phyloP scores from a whole-genome alignment of 2,888 invertebrate species.

The Masnerella sp. region DNA sequence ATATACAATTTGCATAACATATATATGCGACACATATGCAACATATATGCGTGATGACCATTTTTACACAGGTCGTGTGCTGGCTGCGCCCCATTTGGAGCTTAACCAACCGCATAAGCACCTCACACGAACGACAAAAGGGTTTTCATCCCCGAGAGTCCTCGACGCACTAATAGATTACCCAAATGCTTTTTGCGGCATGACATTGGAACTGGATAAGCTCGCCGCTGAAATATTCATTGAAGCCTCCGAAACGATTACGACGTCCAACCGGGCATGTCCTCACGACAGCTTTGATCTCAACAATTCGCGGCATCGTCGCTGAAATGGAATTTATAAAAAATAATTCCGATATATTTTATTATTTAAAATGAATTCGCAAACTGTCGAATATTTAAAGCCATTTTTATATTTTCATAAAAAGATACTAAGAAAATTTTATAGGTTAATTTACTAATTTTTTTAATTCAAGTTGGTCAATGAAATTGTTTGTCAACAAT shows the following conservation, averaged over 20 bases:
- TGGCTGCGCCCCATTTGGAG: slow-evolving; percentile 64
- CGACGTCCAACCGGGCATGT: slow-evolving; percentile 66
- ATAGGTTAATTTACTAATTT: too few species aligned
- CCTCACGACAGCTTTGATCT: slow-evolving; percentile 67
- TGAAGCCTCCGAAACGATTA: slow-evolving; percentile 63
- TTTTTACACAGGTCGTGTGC: too few species aligned
- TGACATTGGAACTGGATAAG: slow-evolving; percentile 64
- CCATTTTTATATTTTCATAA: too few species aligned
- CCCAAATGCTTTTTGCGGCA: slow-evolving; percentile 73
- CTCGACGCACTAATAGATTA: slow-evolving; percentile 71
- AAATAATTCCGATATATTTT: too few species aligned
- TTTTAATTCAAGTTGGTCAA: too few species aligned
- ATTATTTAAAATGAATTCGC: too few species aligned
- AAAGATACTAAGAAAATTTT: too few species aligned
- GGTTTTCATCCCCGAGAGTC: slow-evolving; percentile 72
- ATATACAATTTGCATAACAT: too few species aligned
- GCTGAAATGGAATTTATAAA: slow-evolving; percentile 45
- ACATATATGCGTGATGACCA: too few species aligned
- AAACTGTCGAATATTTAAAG: too few species aligned
- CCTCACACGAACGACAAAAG: slow-evolving; percentile 73
- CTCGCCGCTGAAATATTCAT: slow-evolving; percentile 68
- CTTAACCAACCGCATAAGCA: slow-evolving; percentile 74
- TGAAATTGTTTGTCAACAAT: too few species aligned
- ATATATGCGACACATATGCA: too few species aligned
- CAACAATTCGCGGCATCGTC: slow-evolving; percentile 59